phyloP scores from a whole-genome alignment of 2,888 invertebrate genomes.

The Drosophila tanythrix region DNA sequence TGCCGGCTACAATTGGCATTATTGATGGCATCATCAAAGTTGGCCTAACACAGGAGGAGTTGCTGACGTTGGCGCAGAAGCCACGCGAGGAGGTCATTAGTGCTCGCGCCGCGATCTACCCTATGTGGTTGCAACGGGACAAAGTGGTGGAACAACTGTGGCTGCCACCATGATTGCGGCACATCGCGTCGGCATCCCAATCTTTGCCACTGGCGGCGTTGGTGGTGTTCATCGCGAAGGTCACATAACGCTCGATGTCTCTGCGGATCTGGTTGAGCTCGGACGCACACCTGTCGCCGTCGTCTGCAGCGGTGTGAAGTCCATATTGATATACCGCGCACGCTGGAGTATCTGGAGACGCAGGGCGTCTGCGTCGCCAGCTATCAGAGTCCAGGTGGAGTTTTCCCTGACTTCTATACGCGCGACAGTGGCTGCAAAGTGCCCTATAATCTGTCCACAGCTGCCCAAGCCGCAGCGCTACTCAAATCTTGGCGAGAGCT shows the following conservation, averaged over 20 bases:
- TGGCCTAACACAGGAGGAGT: conserved; percentile 89
- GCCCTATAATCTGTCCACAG: conserved; percentile 88
- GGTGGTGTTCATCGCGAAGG: conserved; percentile 97
- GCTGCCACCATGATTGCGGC: conserved; percentile 96
- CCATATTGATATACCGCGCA: conserved; percentile 96
- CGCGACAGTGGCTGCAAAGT: conserved; percentile 89
- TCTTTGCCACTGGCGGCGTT: conserved; percentile 97
- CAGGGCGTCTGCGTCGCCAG: conserved; percentile 96
- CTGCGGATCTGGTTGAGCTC: conserved; percentile 96
- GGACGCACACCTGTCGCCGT: conserved; percentile 94
- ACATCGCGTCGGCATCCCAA: conserved; percentile 91
- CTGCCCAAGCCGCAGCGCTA: conserved; percentile 90
- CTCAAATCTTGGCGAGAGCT: conserved; percentile 87
- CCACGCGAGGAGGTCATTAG: conserved; percentile 86
- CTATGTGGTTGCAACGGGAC: conserved; percentile 88
- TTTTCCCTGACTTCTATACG: conserved; percentile 98
- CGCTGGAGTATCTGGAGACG: conserved; percentile 97
- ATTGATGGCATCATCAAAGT: conserved; percentile 92
- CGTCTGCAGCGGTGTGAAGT: conserved; percentile 98
- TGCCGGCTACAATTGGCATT: conserved; percentile 97
- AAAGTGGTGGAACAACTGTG: conserved; percentile 97
- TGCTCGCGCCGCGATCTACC: conserved; percentile 95
- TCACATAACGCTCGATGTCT: conserved; percentile 94
- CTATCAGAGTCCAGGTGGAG: conserved; percentile 87
- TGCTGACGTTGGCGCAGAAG: conserved; percentile 88